These are phyloP conservation scores for Bergia sp. DNA, from an alignment of 92 coral and sea anemone species.

Conservation along the genomic window DNA sequence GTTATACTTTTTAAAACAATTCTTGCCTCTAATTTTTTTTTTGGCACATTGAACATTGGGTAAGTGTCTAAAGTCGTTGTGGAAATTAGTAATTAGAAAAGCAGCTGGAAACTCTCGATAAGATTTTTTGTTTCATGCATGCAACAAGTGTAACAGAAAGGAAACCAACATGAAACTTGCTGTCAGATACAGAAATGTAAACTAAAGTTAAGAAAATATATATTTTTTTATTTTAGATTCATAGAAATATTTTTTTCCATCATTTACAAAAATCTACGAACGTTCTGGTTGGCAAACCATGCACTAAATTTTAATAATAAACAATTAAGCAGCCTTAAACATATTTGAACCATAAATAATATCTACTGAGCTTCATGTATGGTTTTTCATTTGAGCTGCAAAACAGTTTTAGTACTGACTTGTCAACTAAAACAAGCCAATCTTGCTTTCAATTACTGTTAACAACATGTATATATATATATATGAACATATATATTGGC, in stretches of 20 bases:
- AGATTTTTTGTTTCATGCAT: background rate
- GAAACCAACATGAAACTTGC: background rate
- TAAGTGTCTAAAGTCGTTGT: background rate
- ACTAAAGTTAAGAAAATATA: background rate
- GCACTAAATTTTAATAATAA: too few relatives aligned
- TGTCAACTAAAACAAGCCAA: too few relatives aligned
- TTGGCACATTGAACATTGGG: background rate
- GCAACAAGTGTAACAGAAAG: slow-evolving; percentile 11
- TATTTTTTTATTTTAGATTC: too few relatives aligned
- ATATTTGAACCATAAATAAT: too few relatives aligned
- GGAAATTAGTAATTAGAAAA: background rate
- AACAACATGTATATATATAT: background rate
- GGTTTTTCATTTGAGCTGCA: too few relatives aligned
- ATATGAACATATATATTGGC: background rate
- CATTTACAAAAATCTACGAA: too few relatives aligned
- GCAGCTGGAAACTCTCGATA: slow-evolving; percentile 5
- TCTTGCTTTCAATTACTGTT: too few relatives aligned
- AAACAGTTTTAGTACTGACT: too few relatives aligned
- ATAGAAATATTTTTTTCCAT: too few relatives aligned
- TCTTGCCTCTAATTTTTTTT: background rate
- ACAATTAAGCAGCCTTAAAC: too few relatives aligned
- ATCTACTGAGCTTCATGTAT: too few relatives aligned
- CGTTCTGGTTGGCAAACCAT: too few relatives aligned
- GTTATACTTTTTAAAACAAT: background rate
- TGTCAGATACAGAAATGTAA: background rate